Conservation (phyloP, 2,797 vertebrate species). For the Micrastur ruficollis region DNA sequence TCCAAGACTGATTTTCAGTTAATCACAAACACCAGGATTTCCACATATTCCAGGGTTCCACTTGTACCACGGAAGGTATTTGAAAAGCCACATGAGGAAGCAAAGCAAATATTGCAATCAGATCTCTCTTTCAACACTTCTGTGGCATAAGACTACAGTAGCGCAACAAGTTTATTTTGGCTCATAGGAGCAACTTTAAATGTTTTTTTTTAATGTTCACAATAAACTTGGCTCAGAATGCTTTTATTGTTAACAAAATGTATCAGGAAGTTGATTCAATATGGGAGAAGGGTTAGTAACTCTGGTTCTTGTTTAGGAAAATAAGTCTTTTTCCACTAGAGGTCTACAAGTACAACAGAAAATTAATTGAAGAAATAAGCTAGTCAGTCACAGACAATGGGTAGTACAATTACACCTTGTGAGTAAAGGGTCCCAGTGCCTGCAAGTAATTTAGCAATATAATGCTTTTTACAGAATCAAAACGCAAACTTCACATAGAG, state of each 20-base stretch:
- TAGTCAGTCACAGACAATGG: neutral
- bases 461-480: neutral
- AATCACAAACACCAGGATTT: neutral
- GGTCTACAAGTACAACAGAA: fast-evolving
- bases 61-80: neutral
- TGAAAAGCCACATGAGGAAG: neutral
- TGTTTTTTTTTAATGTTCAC: neutral
- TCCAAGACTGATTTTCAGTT: neutral
- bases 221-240: neutral
- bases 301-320: neutral
- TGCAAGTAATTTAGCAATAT: neutral
- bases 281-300: neutral
- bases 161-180: neutral
- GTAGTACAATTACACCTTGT: neutral
- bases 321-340: neutral
- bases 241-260: neutral
- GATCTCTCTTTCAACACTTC: neutral
- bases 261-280: neutral
- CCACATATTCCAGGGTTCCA: neutral
- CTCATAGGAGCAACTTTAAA: neutral
- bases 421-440: neutral
- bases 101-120: neutral
- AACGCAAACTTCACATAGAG: neutral
- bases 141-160: neutral
- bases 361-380: neutral